phyloP scores from a whole-genome alignment of 1,140 invertebrate species.

The Camponotus pennsylvanicus region DNA sequence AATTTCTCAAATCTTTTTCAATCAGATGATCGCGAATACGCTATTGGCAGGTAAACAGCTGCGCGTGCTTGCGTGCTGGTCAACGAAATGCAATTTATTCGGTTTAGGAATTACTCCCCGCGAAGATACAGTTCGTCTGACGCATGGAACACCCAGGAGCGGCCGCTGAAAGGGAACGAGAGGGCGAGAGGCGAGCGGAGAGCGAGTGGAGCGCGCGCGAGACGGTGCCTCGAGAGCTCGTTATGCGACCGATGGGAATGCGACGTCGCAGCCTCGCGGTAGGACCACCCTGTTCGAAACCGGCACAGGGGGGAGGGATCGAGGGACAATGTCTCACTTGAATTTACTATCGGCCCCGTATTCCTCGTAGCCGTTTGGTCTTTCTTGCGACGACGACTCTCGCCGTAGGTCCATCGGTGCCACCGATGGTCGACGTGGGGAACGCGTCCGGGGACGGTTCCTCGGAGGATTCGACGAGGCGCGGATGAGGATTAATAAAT shows the following conservation, averaged over 20 bases:
- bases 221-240: slow-evolving; percentile 71
- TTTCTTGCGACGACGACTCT: slow-evolving; percentile 72
- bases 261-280: slow-evolving; percentile 67
- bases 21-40: slow-evolving; percentile 62
- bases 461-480: neutral
- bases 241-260: slow-evolving; percentile 80
- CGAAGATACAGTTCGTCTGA: slow-evolving; percentile 79
- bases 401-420: slow-evolving; percentile 24
- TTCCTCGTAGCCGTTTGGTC: slow-evolving; percentile 72
- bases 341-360: slow-evolving; percentile 77
- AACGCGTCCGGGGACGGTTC: slow-evolving; percentile 12
- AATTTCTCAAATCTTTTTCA: slow-evolving; percentile 18
- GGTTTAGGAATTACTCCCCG: slow-evolving; percentile 75
- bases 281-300: slow-evolving; percentile 77
- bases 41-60: slow-evolving; percentile 32
- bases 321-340: slow-evolving; percentile 79
- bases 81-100: slow-evolving; percentile 78
- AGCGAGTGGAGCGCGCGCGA: slow-evolving; percentile 57
- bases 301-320: slow-evolving; percentile 63
- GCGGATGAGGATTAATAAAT: neutral
- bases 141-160: slow-evolving; percentile 81
- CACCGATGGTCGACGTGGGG: slow-evolving; percentile 17
- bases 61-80: slow-evolving; percentile 57
- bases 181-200: slow-evolving; percentile 26
- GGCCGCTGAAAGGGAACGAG: slow-evolving; percentile 29